Evolutionary conservation across 2,888 invertebrate genomes (phyloP).

Genomic region (Dicycla oo): DNA sequence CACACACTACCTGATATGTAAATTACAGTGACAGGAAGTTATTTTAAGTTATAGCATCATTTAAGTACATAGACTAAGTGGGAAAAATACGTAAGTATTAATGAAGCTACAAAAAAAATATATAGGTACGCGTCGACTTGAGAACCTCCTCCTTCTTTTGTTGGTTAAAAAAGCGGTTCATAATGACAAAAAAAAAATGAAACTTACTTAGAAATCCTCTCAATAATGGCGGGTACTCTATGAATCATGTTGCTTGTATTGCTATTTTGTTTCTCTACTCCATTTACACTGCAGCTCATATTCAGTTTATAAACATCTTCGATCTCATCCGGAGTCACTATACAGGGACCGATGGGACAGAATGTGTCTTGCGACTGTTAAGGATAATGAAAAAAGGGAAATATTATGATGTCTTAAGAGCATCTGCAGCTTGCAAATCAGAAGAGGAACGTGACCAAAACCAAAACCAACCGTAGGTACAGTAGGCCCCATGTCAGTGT

Average conservation of each 20-base stretch:
- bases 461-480: too few relatives aligned
- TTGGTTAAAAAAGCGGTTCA: background rate
- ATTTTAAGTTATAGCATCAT: too few relatives aligned
- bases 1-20: too few relatives aligned
- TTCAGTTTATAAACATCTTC: constrained; percentile 93
- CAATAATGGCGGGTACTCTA: constrained; percentile 94
- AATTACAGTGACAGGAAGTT: too few relatives aligned
- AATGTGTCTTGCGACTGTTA: constrained; percentile 95
- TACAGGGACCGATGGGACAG: constrained; percentile 96
- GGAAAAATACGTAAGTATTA: too few relatives aligned
- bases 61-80: too few relatives aligned
- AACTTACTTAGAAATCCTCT: constrained; percentile 90
- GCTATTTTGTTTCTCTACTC: constrained; percentile 94
- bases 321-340: constrained; percentile 94
- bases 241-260: constrained; percentile 95
- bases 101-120: too few relatives aligned
- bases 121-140: too few relatives aligned
- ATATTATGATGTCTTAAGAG: background rate
- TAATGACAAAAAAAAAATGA: background rate
- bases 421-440: background rate
- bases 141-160: too few relatives aligned
- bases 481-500: too few relatives aligned
- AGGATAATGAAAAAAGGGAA: background rate
- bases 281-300: constrained; percentile 94
- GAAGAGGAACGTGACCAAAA: background rate